These are phyloP conservation scores for Brachyalestes nurse DNA, from an alignment of 2,797 vertebrate species.

Conservation along the genomic window DNA sequence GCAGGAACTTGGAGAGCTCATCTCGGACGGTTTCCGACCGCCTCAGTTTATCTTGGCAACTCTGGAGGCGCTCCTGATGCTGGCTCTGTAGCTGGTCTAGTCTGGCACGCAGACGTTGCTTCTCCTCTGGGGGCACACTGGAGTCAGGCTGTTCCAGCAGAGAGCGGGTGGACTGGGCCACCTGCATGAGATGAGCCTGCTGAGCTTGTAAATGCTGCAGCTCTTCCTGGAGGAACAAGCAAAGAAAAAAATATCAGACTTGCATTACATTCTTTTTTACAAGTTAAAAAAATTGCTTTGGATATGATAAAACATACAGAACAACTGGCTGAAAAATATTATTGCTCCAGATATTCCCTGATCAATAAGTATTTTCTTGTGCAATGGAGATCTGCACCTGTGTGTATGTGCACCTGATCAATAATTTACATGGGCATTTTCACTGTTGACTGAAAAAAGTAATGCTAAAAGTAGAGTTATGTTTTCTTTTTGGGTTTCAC, in stretches of 20 bases:
- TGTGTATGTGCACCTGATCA: too few species aligned
- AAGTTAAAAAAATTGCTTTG: too few species aligned
- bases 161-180: constrained; percentile 85
- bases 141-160: constrained; percentile 88
- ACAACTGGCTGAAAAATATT: too few species aligned
- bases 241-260: not conserved
- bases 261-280: not conserved
- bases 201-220: constrained; percentile 91
- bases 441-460: too few species aligned
- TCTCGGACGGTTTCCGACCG: constrained; percentile 85
- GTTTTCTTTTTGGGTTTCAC: too few species aligned
- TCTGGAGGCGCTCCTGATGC: constrained; percentile 81
- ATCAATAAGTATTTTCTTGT: too few species aligned
- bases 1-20: constrained; percentile 90
- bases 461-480: too few species aligned
- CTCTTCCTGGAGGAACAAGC: constrained; percentile 72
- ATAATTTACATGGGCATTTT: too few species aligned
- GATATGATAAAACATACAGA: too few species aligned
- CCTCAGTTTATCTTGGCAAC: constrained; percentile 84
- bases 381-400: too few species aligned
- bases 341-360: too few species aligned
- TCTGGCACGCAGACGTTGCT: constrained; percentile 75
- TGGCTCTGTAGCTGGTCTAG: constrained; percentile 83
- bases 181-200: constrained; percentile 88
- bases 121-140: constrained; percentile 81